These are phyloP conservation scores for Halichoerus grypus DNA, from an alignment of 2,113 vertebrate species.

Conservation along the genomic window DNA sequence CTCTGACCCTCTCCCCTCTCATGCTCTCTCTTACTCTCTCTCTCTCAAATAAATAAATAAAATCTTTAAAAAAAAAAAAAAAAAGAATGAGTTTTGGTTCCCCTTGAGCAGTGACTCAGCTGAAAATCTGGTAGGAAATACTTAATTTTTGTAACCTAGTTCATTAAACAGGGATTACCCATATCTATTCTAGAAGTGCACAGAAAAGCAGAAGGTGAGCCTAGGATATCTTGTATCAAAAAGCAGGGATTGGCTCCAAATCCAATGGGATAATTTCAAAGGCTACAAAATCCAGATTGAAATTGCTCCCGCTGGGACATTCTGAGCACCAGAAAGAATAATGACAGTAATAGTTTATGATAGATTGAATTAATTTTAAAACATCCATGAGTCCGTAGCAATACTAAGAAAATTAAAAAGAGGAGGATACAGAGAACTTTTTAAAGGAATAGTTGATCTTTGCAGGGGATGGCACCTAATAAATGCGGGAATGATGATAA, in stretches of 20 bases:
- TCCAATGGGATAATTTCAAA: constrained; percentile 27
- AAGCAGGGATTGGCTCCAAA: neutral
- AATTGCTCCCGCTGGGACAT: neutral
- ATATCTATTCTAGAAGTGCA: neutral
- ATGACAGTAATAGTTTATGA: neutral
- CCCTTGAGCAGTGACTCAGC: neutral
- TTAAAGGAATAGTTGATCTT: neutral
- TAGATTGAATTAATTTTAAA: neutral
- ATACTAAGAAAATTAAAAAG: neutral
- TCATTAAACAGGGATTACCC: constrained; percentile 24
- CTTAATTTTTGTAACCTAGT: constrained; percentile 10
- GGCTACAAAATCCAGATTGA: neutral
- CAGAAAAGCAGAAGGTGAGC: neutral
- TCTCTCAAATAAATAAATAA: no score
- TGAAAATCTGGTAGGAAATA: constrained; percentile 18
- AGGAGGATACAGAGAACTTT: neutral
- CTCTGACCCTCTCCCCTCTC: no score
- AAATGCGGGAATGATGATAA: neutral
- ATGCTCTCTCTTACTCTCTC: no score
- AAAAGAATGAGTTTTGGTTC: neutral
- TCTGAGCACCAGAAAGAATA: neutral
- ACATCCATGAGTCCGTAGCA: neutral
- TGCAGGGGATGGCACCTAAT: neutral
- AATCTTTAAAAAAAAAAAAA: no score
- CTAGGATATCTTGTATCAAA: neutral